Percentiles rank a stretch among this genome's conserved stretches.
These are phyloP conservation scores for Sardina pilchardus DNA, from an alignment of 2,113 vertebrate genomes.

Conservation along the genomic window DNA sequence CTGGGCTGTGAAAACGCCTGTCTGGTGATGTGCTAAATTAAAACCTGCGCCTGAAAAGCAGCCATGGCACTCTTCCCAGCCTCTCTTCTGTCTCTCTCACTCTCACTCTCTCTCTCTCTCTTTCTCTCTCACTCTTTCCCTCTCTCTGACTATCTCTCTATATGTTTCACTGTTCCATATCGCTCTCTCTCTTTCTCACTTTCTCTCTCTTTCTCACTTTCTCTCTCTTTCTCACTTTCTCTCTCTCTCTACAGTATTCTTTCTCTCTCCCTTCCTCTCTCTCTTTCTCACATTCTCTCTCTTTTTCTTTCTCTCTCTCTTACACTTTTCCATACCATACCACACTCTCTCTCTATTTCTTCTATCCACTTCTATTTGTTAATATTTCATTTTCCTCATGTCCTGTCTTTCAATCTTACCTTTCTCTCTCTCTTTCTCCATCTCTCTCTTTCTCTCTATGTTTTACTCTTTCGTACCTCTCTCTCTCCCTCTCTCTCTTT, in stretches of 20 bases:
- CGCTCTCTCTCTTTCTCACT: background rate
- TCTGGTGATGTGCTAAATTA: conserved; percentile 5
- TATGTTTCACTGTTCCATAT: background rate
- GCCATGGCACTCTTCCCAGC: background rate
- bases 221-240: background rate
- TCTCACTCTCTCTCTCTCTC: background rate
- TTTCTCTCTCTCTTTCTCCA: background rate
- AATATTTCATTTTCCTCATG: background rate
- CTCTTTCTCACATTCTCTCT: background rate
- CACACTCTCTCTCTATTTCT: background rate
- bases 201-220: too few species aligned
- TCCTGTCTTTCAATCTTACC: background rate
- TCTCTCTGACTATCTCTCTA: background rate
- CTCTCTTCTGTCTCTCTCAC: background rate
- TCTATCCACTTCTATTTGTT: background rate
- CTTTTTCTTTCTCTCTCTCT: too few species aligned
- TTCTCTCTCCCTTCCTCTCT: background rate
- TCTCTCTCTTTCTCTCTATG: background rate
- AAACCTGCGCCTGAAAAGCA: background rate
- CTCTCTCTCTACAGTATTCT: background rate
- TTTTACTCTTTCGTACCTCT: background rate
- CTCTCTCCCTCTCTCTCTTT: background rate
- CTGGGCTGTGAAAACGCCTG: background rate
- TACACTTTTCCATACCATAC: too few species aligned
- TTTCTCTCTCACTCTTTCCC: background rate